These are phyloP conservation scores for Thamnophis sirtalis DNA, from an alignment of 2,113 vertebrate genomes.

Conservation along the genomic window DNA sequence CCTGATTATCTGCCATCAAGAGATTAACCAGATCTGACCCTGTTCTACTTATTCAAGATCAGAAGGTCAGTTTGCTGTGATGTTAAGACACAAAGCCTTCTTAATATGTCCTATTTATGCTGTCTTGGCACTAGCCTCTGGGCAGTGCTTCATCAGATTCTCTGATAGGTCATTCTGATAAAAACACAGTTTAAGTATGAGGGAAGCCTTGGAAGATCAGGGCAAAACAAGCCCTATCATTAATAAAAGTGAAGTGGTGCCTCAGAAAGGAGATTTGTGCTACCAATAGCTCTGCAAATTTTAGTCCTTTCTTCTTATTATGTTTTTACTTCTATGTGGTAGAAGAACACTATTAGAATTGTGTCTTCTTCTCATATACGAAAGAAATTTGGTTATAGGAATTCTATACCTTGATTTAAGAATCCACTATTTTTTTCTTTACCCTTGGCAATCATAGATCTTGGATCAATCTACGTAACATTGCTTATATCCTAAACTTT, in stretches of 20 bases:
- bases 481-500: neutral
- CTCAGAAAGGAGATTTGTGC: neutral
- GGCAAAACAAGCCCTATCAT: neutral
- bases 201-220: neutral
- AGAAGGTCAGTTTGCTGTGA: neutral
- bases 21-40: neutral
- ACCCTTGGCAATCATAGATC: neutral
- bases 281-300: neutral
- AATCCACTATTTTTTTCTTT: neutral
- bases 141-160: neutral
- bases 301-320: neutral
- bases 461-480: neutral
- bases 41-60: neutral
- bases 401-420: neutral
- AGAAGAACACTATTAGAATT: neutral
- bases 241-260: neutral
- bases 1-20: neutral
- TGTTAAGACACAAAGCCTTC: conserved; percentile 5
- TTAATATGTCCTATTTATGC: conserved; percentile 16
- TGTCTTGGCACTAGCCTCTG: conserved; percentile 6
- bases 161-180: conserved; percentile 29
- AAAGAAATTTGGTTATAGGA: neutral
- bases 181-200: conserved; percentile 25
- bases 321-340: neutral
- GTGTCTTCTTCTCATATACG: neutral